phyloP scores from a whole-genome alignment of 2,888 invertebrate species.

The Neoascia interrupta region DNA sequence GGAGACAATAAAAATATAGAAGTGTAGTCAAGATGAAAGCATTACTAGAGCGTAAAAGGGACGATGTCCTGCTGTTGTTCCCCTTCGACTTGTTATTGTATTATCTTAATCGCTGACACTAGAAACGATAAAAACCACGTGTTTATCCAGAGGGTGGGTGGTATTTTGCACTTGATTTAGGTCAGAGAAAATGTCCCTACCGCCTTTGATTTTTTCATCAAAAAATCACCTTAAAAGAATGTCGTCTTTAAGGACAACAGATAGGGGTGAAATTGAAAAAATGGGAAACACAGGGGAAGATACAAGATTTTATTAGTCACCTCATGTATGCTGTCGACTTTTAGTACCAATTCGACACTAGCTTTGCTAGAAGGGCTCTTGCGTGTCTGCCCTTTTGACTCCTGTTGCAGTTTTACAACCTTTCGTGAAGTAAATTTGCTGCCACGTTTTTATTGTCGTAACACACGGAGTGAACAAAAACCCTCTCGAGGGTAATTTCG shows the following conservation, averaged over 20 bases:
- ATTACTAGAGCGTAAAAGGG: too few relatives aligned
- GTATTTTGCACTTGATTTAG: too few relatives aligned
- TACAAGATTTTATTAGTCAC: slow-evolving; percentile 15
- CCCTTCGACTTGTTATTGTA: too few relatives aligned
- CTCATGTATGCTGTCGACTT: slow-evolving; percentile 25
- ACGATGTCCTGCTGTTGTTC: too few relatives aligned
- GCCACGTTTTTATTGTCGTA: slow-evolving; percentile 54
- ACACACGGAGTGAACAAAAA: slow-evolving; percentile 24
- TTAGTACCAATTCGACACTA: slow-evolving; percentile 38
- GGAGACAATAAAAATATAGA: too few relatives aligned
- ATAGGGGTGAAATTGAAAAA: not conserved
- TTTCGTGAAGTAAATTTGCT: slow-evolving; percentile 28
- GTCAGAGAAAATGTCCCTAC: too few relatives aligned
- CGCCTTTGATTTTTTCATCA: not conserved
- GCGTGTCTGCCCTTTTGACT: not conserved
- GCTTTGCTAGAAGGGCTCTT: not conserved
- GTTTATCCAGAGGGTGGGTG: too few relatives aligned
- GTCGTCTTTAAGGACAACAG: slow-evolving; percentile 1
- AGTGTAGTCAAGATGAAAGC: slow-evolving; percentile 12
- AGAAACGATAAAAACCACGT: slow-evolving; percentile 38
- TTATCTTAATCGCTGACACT: slow-evolving; percentile 33
- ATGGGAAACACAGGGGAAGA: too few relatives aligned
- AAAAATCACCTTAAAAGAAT: slow-evolving; percentile 8
- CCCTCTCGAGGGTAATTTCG: slow-evolving; percentile 52
- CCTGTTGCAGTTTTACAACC: slow-evolving; percentile 30